Evolutionary conservation across 1,140 invertebrate species (phyloP).

Genomic region (Sminthurinus signatus): DNA sequence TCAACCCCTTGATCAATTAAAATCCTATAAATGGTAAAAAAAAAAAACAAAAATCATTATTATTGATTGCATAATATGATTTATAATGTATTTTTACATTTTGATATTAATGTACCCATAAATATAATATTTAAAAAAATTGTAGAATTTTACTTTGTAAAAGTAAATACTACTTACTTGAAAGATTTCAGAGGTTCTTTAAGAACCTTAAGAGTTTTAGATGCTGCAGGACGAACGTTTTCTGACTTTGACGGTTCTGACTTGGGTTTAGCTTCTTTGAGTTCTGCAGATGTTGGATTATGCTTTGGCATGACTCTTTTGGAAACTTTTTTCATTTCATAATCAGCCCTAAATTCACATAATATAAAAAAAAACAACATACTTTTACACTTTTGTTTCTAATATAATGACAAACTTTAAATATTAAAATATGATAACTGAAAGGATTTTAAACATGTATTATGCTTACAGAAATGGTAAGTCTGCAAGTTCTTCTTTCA

Average conservation of each 20-base stretch:
- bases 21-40: conserved; percentile 1
- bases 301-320: conserved; percentile 54
- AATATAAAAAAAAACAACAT: not conserved
- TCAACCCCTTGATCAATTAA: not conserved
- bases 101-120: too few relatives aligned
- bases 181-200: not conserved
- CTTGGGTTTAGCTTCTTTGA: not conserved
- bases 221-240: too few relatives aligned
- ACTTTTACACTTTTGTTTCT: not conserved
- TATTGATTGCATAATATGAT: too few relatives aligned
- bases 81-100: too few relatives aligned
- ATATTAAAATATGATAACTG: not conserved
- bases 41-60: not conserved
- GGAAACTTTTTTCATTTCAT: conserved; percentile 48
- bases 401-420: not conserved
- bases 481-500: conserved; percentile 50
- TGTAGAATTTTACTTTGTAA: not conserved
- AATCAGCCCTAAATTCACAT: not conserved
- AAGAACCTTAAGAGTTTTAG: too few relatives aligned
- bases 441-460: not conserved
- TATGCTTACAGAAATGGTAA: conserved; percentile 50
- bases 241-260: not conserved
- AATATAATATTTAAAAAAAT: not conserved
- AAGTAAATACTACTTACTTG: not conserved
- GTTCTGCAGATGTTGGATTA: conserved; percentile 6